phyloP scores from a whole-genome alignment of 2,113 vertebrate genomes.

The Ophthalmolycus amberensis region DNA sequence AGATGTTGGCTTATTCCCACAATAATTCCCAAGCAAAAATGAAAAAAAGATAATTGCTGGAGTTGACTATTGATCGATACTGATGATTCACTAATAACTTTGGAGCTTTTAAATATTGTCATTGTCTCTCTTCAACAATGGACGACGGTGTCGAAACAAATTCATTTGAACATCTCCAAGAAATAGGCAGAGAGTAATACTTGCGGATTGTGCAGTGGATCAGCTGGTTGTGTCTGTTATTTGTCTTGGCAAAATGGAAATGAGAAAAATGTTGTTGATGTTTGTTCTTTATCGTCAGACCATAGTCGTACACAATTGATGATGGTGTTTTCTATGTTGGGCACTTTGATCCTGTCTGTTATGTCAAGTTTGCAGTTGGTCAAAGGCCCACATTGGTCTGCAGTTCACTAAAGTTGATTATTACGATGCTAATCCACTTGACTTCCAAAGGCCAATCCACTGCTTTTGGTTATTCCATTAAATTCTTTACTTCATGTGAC shows the following conservation, averaged over 20 bases:
- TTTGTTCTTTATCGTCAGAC: not conserved
- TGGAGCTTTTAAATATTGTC: not conserved
- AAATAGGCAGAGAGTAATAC: not conserved
- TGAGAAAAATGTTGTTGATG: not conserved
- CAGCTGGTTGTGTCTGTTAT: not conserved
- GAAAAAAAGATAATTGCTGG: not conserved
- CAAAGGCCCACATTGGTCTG: too few relatives aligned
- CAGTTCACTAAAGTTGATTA: not conserved
- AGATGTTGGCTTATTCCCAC: not conserved
- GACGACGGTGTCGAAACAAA: not conserved
- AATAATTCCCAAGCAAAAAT: not conserved
- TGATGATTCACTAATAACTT: not conserved
- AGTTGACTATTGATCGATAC: not conserved
- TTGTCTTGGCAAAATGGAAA: not conserved
- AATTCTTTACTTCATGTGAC: not conserved
- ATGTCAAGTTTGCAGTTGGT: too few relatives aligned
- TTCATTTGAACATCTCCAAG: not conserved
- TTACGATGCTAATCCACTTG: not conserved
- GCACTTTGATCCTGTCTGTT: not conserved
- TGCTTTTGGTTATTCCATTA: not conserved
- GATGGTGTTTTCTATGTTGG: too few relatives aligned
- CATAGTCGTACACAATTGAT: not conserved
- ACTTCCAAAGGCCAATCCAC: not conserved
- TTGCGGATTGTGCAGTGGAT: not conserved
- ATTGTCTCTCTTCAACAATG: not conserved